A percentile compares a stretch with the other conserved stretches of the same genome.
These are phyloP conservation scores for Papilio xuthus DNA, from an alignment of 1,140 invertebrate species.

Conservation along the genomic window DNA sequence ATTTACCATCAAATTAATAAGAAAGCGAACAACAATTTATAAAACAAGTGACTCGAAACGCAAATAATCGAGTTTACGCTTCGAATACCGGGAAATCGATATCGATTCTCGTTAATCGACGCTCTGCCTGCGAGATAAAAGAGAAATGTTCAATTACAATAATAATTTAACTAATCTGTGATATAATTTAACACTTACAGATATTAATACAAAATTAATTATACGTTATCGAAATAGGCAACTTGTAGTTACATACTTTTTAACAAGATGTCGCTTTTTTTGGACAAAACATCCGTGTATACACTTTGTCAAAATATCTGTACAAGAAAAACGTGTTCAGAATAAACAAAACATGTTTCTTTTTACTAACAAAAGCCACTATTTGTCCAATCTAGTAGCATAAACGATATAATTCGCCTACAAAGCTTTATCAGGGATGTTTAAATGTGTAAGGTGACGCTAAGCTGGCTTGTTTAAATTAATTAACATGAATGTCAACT, in stretches of 20 bases:
- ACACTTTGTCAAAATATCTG: too few relatives aligned
- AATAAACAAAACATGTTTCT: too few relatives aligned
- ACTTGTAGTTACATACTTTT: too few relatives aligned
- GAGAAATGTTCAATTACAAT: background rate
- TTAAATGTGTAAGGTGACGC: background rate
- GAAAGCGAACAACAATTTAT: constrained; percentile 33
- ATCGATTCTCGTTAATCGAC: constrained; percentile 15
- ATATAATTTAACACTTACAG: too few relatives aligned
- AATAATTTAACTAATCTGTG: background rate
- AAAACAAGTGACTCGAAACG: constrained; percentile 33
- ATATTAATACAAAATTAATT: too few relatives aligned
- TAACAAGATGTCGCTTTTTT: too few relatives aligned
- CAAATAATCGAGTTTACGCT: constrained; percentile 34
- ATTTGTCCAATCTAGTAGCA: background rate
- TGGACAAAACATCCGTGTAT: too few relatives aligned
- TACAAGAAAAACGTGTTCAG: too few relatives aligned
- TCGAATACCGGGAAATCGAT: constrained; percentile 30
- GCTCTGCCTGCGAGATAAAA: background rate
- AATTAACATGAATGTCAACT: background rate
- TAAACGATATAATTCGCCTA: background rate
- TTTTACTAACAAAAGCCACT: too few relatives aligned
- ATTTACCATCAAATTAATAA: constrained; percentile 32
- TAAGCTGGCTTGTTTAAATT: constrained; percentile 7
- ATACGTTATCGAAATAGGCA: too few relatives aligned
- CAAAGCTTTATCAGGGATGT: background rate